Base-by-base conservation (phyloP, 1,140 invertebrate species). In the Caenorhabditis inopinata region DNA sequence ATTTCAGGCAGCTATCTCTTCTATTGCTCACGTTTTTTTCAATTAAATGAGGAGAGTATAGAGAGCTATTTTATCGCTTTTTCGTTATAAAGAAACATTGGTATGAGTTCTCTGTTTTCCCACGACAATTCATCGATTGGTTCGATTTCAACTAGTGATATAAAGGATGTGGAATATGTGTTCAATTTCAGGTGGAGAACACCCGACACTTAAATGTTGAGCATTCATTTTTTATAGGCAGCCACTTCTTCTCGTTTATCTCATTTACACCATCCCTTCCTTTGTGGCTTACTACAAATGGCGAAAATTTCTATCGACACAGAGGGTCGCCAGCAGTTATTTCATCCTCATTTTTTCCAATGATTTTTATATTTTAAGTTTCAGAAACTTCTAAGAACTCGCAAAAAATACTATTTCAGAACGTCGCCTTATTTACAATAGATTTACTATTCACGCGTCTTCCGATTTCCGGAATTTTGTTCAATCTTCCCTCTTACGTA, bases 191-290 rank as follows among this genome's bases (percentile, higher is more conserved):
- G 58, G 58, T 68, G n/a, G n/a, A n/a, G n/a, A n/a, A n/a, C n/a
- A n/a, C n/a, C n/a, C n/a, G n/a, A n/a, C n/a, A n/a, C n/a, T n/a
- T n/a, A n/a, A n/a, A n/a, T n/a, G n/a, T n/a, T n/a, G n/a, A n/a
- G n/a, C n/a, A n/a, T n/a, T n/a, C n/a, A n/a, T n/a, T n/a, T n/a
- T 38, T 68, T 68, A 11, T 14, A 47, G 74, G 38, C 74, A 74
- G 51, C 23, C n/a, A 9, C 32, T 68, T 1, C 58, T 68, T 38
- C 58, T 42, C 0, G 7, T 68, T 2, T 42, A 68, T n/a, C 58
- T 68, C 0, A n/a, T 38, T 7, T 68, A 68, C 32, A 68, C 58
- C 0, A 38, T 68, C 23, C 58, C 58, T 4, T 68, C 58, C 2
- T 68, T 68, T 16, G 21, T 68, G 7, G 58, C 58, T 18, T 68